Evolutionary conservation across 2,113 vertebrate species (phyloP), one percentile per base, ranked within the genome.

Genomic region (Glaucomys volans): DNA sequence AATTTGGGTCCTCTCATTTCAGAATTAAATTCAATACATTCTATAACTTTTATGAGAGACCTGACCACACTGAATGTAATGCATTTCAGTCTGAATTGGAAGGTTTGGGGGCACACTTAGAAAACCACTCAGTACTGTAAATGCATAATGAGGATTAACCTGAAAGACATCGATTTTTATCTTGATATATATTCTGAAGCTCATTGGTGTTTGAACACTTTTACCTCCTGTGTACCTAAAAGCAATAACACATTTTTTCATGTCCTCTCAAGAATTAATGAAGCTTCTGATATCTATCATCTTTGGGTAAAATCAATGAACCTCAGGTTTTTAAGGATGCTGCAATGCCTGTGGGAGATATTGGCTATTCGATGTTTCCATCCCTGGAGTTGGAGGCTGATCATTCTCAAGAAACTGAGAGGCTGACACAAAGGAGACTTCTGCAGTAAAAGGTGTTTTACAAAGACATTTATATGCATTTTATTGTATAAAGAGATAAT

Each of bases 151-250:
- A 80, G 92, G 52, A 93, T 96, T 91, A 95, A 94, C 30, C 44
- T 80, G 59, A 96, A 96, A 96, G 87, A 32, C 91, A 97, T 97
- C 92, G 95, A 97, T 97, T 97, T 98, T 98, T 90, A 82, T 97
- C 47, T 95, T 95, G 47, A 95, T 92, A 90, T 92, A 95, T 97
- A 92, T 95, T 96, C 96, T 82, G 50, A 84, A 79, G 47, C 59
- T 95, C 72, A 35, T 50, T 94, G 35, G 47, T 95, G 50, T 96
- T 89, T 94, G 81, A 96, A 92, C 84, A 87, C 44, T 92, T 96
- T 95, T 64, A 86, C 26, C 18, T 95, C 40, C 13, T 82, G 37
- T 95, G 37, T 91, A 89, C 50, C 62, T 94, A 88, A 95, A 93
- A 95, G 80, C 81, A 92, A 67, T 90, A 92, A 87, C 69, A 96